phyloP scores from a whole-genome alignment of 1,140 invertebrate genomes.

The Aphaenogaster ashmeadi region DNA sequence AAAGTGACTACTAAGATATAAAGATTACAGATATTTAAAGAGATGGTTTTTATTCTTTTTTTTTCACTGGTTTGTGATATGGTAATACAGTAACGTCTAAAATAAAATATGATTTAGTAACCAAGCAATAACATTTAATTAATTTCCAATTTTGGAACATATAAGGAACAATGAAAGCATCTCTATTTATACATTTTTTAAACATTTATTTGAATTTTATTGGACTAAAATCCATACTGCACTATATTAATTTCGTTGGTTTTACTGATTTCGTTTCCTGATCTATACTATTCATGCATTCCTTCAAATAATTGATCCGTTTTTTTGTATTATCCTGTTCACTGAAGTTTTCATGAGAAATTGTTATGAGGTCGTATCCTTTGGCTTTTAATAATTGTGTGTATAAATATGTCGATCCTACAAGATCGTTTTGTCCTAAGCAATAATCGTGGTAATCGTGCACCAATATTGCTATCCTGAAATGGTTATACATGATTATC shows the following conservation, averaged over 20 bases:
- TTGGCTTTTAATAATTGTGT: constrained; percentile 50
- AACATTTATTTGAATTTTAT: constrained; percentile 48
- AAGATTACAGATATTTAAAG: not conserved
- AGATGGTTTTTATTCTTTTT: not conserved
- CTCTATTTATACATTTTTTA: constrained; percentile 21
- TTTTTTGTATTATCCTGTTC: constrained; percentile 33
- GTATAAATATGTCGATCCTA: constrained; percentile 33
- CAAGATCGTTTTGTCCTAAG: constrained; percentile 36
- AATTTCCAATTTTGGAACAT: constrained; percentile 10
- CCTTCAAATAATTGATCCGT: not conserved
- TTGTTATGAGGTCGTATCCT: constrained; percentile 26
- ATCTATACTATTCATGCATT: constrained; percentile 25
- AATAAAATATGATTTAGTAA: constrained; percentile 15
- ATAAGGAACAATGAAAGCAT: not conserved
- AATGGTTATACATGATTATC: not conserved
- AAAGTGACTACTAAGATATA: constrained; percentile 21
- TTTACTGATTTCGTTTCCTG: not conserved
- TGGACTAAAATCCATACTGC: constrained; percentile 14
- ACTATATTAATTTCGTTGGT: not conserved
- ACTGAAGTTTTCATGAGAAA: constrained; percentile 49
- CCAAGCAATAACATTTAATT: constrained; percentile 3
- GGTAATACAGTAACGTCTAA: not conserved
- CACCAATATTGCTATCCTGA: constrained; percentile 53
- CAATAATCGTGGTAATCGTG: constrained; percentile 44
- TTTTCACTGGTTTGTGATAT: not conserved